Evolutionary conservation across 2,113 vertebrate genomes (phyloP), one percentile per base, ranked within the genome.

Genomic region (Salvelinus sp.): DNA sequence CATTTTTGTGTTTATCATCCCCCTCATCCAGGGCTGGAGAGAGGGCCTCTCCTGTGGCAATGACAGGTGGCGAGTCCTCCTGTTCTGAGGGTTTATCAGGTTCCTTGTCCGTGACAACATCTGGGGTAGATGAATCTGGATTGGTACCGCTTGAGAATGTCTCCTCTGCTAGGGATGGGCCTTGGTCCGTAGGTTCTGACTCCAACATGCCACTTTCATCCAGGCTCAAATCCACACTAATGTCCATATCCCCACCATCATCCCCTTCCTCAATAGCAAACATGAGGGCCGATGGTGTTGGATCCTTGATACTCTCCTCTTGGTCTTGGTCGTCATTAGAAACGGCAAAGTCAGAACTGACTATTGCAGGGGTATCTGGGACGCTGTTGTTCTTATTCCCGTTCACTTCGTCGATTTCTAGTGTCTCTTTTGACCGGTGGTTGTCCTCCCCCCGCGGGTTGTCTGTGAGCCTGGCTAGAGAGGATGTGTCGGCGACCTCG

Each of bases 211-310:
- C 92, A 22, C 88, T 93, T 73, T 94, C 92, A 50, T 93, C 91
- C 1, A 94, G 85, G 75, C 88, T 93, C 68, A 94, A 88, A 84
- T 94, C 93, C 83, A 94, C 91, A 73, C 93, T 92, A 7, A 93
- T 92, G 79, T 93, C 92, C 93, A 91, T 93, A 71, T 93, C 92
- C 50, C 88, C 91, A 14, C 83, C 77, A 54, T 88, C 85, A 2
- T 79, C 82, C 6, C 66, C 85, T 69, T 81, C 81, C 25, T 75
- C 86, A 14, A 63, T 58, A 20, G 78, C 82, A 69, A 84, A 76
- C 47, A 67, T 65, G 10, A 66, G 73, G 2, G 38, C 58, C 4
- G 22, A 63, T 12, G 69, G 33, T 30, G 82, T 79, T 64, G n/a
- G 25, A 70, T 86, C 82, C 69, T 81, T 86, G 5, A 78, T 74